Evolutionary conservation across 1,140 invertebrate genomes (phyloP), one percentile per base, ranked within the genome.

Genomic region (Bombus sylvicola): DNA sequence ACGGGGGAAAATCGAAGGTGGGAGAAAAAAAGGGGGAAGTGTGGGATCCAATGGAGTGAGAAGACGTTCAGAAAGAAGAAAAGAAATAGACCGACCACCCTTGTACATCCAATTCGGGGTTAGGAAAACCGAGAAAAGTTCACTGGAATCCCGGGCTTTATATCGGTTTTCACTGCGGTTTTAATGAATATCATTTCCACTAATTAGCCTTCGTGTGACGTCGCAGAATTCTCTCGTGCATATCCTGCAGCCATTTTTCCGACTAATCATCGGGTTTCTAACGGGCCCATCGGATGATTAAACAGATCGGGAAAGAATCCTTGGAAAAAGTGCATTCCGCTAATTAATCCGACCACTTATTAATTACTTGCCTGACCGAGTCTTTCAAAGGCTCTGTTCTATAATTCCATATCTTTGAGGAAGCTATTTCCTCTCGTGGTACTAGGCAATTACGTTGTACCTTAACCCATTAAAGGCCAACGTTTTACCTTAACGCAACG

Each of bases 121-220:
- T 37, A 5, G 25, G 25, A n/a, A 41, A 73, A 25, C 9, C 3
- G 6, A 0, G 25, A 22, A 41, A 73, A 73, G 31, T 73, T 73
- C 39, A 18, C n/a, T 73, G 41, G 39, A 47, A 22, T 28, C 28
- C 5, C 15, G 12, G 12, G 25, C n/a, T 34, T 37, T 43, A 22
- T 22, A 31, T 34, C 22, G 28, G 31, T 41, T n/a, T 28, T 9
- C 22, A 28, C 28, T 57, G 31, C 8, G 25, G 34, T 53, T 43
- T 68, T 81, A 57, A 81, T 81, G 73, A 71, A 59, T 72, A 59
- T 81, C 10, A 73, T 47, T 68, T 31, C 41, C 12, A 68, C 31
- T 68, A 25, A 68, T 79, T 34, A 53, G 25, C 1, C 59, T 0
- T 53, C 39, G 59, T n/a, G 15, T 39, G 37, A n/a, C 31, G 31